Base-by-base conservation (phyloP, 2,113 vertebrate species). In the Bucco capensis region DNA sequence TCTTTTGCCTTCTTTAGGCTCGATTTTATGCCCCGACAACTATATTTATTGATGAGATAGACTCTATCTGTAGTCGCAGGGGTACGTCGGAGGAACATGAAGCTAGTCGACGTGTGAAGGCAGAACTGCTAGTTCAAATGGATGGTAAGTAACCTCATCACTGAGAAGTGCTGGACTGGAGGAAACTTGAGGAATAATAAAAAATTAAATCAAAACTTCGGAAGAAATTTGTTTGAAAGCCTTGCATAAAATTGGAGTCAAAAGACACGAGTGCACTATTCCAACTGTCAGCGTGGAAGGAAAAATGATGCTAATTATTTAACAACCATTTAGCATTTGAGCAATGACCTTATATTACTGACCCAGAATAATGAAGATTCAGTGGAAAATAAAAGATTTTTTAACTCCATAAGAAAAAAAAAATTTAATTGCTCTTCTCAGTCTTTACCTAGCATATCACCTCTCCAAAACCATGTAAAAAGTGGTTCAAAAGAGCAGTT, bases 31-130 rank as follows among this genome's bases (percentile, higher is more conserved):
- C 99, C 90, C 99, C 99, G 7, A 98, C 99, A 40, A 99, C 99
- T 9, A 99, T 99, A 97, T 99, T 99, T 96, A 99, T 99, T 44
- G 99, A 99, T 79, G 99, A 99, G 89, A 99, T 99, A n/a, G 99
- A 99, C 96, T 99, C 99, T 42, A 99, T 99, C 93, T 99, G 99
- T 95, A 99, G 99, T 95, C 98, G 99, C 78, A 98, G 99, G 95
- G 99, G 99, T 30, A 99, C 99, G 2, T 99, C 99, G 2, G 99
- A 99, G 91, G 99, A 99, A 35, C 99, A 99, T 1, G 99, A 99
- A 94, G 99, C 99, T 71, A 99, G 99, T 92, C 96, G 99, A 42
- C 98, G 99, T 66, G 99, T 99, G 90, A 99, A 99, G 93, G 98
- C 99, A 14, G 99, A 99, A 85, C 98, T 99, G 9, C 98, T 99